These are phyloP conservation scores for Gymnoscopelus braueri DNA, from an alignment of 2,797 vertebrate genomes.

Conservation along the genomic window DNA sequence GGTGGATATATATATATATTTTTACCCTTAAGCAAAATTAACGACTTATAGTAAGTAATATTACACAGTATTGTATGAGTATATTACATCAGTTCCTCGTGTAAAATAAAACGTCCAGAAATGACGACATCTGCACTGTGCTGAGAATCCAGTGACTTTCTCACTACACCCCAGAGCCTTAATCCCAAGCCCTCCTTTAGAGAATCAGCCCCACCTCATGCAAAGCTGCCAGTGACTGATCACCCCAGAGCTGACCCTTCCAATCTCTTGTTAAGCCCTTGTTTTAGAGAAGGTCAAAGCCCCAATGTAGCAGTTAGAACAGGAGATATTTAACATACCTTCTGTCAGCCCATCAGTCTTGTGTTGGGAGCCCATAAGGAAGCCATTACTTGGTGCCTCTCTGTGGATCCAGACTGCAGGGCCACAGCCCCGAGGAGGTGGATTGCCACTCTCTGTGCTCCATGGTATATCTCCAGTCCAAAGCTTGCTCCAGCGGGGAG, in stretches of 20 bases:
- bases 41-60: too few relatives aligned
- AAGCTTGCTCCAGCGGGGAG: constrained; percentile 70
- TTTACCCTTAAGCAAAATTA: too few relatives aligned
- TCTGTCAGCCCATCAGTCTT: constrained; percentile 85
- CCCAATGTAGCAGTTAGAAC: constrained; percentile 81
- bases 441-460: constrained; percentile 69
- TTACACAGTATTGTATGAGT: too few relatives aligned
- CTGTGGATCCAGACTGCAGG: constrained; percentile 69
- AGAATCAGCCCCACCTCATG: constrained; percentile 60
- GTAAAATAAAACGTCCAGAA: constrained; percentile 7
- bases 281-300: constrained; percentile 80
- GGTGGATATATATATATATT: too few relatives aligned
- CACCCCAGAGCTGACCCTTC: constrained; percentile 76
- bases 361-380: constrained; percentile 82
- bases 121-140: constrained; percentile 23
- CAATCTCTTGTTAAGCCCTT: constrained; percentile 80
- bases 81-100: too few relatives aligned
- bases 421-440: constrained; percentile 68
- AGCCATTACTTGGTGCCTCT: constrained; percentile 85
- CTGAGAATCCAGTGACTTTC: constrained; percentile 46
- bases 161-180: constrained; percentile 42
- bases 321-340: constrained; percentile 91
- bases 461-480: constrained; percentile 75
- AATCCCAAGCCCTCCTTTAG: constrained; percentile 40
- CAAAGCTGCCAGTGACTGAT: constrained; percentile 75